Evolutionary conservation across 2,888 invertebrate species (phyloP), one percentile per base, ranked within the genome.

Genomic region (Drosophila quasianomalipes): DNA sequence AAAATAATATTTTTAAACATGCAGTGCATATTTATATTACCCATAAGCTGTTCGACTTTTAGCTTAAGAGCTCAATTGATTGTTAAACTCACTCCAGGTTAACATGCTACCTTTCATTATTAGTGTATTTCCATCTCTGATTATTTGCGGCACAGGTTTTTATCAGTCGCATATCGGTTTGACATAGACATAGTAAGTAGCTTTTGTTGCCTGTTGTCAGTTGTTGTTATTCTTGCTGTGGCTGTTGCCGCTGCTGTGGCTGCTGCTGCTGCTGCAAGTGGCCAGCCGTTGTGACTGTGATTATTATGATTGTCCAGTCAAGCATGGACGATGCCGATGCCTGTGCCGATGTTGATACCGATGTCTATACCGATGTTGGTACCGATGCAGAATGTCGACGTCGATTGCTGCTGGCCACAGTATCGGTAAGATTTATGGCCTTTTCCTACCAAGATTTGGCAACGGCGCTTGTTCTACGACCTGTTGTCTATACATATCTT

Each of bases 301-400:
- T 86, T 86, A 86, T 90, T 90, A 87, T 87, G 86, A 87, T 90
- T 87, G 90, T 89, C 90, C 89, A 87, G 88, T 89, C 89, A 90
- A 87, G 84, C 90, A 84, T 89, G 89, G 80, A 87, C 83, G 76
- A 74, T 85, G 83, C 65, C 70, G 69, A 72, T 59, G 55, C 57
- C 44, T 52, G 47, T 47, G 19, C 60, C 62, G 66, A 76, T 76
- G 72, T 54, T 41, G 35, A 47, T 66, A 33, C 54, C 41, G 57
- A 37, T 47, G 47, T 47, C 60, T 51, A 52, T 52, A 30, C 52
- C 52, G 52, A 52, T 71, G 67, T 31, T 60, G 66, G 67, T 53
- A 65, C 67, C 51, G 35, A 47, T 64, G 33, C 58, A 44, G 57
- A 37, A 63, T 62, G 53, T 52, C 62, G 52, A 62, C 61, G 58